Conservation (phyloP, 2,888 invertebrate species). For the Steinernema scapterisci region DNA sequence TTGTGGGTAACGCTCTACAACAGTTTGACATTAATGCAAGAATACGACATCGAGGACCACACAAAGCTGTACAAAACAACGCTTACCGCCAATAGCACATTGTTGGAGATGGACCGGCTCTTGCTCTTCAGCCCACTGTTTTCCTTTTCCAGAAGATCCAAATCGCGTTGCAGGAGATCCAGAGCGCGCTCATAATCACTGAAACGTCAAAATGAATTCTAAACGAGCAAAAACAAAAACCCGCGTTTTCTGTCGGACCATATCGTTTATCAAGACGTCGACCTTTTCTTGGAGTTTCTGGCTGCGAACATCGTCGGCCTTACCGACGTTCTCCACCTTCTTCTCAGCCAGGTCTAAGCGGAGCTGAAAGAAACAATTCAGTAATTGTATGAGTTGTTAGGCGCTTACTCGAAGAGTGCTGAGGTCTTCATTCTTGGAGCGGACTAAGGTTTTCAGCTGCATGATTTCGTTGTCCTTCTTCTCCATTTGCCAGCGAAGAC, state of each 20-base stretch:
- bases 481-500: conserved; percentile 82
- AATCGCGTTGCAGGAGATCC: conserved; percentile 90
- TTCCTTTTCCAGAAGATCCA: conserved; percentile 19
- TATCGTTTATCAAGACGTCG: conserved; percentile 82
- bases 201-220: conserved; percentile 41
- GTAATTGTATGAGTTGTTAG: background rate
- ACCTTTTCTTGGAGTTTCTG: conserved; percentile 77
- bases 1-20: background rate
- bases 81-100: conserved; percentile 29
- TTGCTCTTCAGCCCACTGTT: conserved; percentile 6
- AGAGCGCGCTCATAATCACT: conserved; percentile 92
- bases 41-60: no score
- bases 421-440: conserved; percentile 76
- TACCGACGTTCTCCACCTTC: conserved; percentile 78
- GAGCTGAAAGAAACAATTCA: no score
- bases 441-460: conserved; percentile 82
- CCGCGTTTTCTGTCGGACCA: conserved; percentile 84
- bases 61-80: no score
- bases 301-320: conserved; percentile 70
- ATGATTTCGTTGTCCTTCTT: conserved; percentile 89
- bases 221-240: conserved; percentile 38
- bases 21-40: no score
- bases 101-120: conserved; percentile 8
- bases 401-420: conserved; percentile 51
- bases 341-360: conserved; percentile 90